These are phyloP conservation scores for Sceloporus undulatus DNA, from an alignment of 2,113 vertebrate species.

Conservation along the genomic window DNA sequence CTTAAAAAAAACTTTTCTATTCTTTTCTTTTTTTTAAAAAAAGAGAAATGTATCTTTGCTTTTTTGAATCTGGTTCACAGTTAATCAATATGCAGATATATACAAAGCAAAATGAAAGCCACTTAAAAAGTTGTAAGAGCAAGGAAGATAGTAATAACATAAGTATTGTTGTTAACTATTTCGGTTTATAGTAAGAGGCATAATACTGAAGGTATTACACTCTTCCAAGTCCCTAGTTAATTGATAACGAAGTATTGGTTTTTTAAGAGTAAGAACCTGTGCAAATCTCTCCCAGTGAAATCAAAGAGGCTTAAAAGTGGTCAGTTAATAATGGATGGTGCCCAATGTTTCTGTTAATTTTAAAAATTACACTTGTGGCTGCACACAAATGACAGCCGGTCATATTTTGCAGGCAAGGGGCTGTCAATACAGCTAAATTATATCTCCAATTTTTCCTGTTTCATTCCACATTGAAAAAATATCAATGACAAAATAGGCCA, in stretches of 20 bases:
- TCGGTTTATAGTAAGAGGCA: conserved; percentile 4
- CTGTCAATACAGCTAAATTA: neutral
- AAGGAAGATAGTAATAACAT: conserved; percentile 7
- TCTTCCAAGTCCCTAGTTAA: neutral
- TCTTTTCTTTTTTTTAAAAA: conserved; percentile 56
- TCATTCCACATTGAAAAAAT: neutral
- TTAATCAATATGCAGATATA: conserved; percentile 53
- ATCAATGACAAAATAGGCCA: neutral
- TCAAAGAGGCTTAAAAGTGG: conserved; percentile 6
- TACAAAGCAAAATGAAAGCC: conserved; percentile 48
- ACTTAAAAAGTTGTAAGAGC: conserved; percentile 48
- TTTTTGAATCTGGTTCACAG: conserved; percentile 72
- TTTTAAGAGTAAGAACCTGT: neutral
- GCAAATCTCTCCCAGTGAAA: conserved; percentile 4
- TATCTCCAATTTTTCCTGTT: neutral
- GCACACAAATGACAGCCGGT: neutral
- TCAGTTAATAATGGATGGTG: neutral
- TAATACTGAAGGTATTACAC: conserved; percentile 11
- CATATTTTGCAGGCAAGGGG: neutral
- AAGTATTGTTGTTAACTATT: neutral
- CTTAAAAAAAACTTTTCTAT: conserved; percentile 42
- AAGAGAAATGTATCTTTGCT: conserved; percentile 54
- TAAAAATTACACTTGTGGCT: neutral
- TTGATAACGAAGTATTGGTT: neutral
- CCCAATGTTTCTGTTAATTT: neutral